Conservation (phyloP, 2,888 invertebrate species). For the Ichneumon xanthorius region DNA sequence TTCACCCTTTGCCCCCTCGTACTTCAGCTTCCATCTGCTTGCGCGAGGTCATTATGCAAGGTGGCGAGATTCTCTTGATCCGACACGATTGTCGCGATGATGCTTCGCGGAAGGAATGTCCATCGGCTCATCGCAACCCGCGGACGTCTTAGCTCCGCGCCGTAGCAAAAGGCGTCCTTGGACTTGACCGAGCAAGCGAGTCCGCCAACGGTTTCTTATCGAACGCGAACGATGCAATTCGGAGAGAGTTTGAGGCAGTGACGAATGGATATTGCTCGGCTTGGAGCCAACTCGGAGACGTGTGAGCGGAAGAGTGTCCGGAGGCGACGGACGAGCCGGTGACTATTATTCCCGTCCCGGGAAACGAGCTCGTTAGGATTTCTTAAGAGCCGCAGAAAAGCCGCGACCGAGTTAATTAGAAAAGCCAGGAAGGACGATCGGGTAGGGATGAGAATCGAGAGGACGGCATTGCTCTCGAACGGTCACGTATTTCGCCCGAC, state of each 20-base stretch:
- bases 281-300: not conserved
- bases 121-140: not conserved
- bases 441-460: slow-evolving; percentile 25
- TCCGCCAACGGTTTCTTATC: slow-evolving; percentile 4
- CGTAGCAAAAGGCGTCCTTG: no score
- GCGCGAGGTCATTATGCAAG: not conserved
- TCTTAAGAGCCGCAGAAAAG: slow-evolving; percentile 63
- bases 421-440: slow-evolving; percentile 31
- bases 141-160: no score
- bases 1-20: no score
- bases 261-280: slow-evolving; percentile 49
- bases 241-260: slow-evolving; percentile 45
- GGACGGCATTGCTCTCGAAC: slow-evolving; percentile 20
- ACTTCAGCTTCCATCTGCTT: not conserved
- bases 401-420: slow-evolving; percentile 63
- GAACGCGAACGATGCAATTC: slow-evolving; percentile 5
- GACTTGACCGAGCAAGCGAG: no score
- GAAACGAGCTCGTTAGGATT: slow-evolving; percentile 66
- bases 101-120: not conserved
- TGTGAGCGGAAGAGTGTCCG: slow-evolving; percentile 20
- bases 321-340: not conserved
- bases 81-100: not conserved
- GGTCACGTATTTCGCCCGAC: slow-evolving; percentile 31
- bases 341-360: slow-evolving; percentile 63
- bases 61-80: not conserved